Evolutionary conservation across 2,113 vertebrate species (phyloP).

Genomic region (Spheniscus mendiculus): DNA sequence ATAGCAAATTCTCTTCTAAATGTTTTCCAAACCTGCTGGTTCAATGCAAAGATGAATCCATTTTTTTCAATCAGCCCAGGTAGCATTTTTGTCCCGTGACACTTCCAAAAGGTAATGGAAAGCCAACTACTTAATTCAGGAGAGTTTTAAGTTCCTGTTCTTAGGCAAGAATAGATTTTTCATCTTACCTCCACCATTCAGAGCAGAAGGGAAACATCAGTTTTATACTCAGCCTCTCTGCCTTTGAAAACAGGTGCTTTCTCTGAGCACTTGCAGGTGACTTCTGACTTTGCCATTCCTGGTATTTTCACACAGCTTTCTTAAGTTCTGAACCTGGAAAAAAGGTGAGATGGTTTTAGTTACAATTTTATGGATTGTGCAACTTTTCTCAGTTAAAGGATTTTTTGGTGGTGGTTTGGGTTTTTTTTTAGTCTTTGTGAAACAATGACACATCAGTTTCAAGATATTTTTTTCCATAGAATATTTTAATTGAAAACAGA

Average conservation of each 20-base stretch:
- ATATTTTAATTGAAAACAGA: neutral
- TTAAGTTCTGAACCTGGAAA: neutral
- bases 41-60: neutral
- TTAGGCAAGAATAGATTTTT: neutral
- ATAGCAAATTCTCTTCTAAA: neutral
- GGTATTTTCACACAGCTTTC: neutral
- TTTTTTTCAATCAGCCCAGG: neutral
- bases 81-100: neutral
- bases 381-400: neutral
- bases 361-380: neutral
- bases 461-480: neutral
- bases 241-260: neutral
- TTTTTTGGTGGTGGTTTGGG: neutral
- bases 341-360: neutral
- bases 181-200: neutral
- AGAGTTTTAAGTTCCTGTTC: neutral
- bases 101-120: neutral
- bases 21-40: neutral
- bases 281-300: neutral
- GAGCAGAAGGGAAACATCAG: neutral
- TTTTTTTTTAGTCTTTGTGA: neutral
- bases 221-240: neutral
- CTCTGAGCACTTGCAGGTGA: neutral
- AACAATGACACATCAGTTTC: neutral
- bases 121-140: neutral